These are phyloP conservation scores for Lepus europaeus DNA, from an alignment of 2,113 vertebrate genomes.

Conservation along the genomic window DNA sequence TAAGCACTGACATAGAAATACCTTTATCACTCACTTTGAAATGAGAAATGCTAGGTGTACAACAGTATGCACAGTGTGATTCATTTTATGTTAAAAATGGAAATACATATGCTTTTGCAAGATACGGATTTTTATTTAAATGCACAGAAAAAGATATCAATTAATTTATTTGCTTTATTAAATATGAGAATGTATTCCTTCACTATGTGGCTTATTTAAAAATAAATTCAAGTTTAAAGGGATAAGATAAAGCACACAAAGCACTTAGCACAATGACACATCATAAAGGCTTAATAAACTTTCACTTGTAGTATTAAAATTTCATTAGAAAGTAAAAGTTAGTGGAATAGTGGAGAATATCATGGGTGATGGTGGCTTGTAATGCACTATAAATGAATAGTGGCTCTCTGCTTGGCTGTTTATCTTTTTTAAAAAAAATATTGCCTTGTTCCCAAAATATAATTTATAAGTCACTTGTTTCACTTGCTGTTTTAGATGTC, in stretches of 20 bases:
- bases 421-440: conserved; percentile 53
- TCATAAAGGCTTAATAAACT: neutral
- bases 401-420: neutral
- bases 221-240: conserved; percentile 8
- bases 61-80: neutral
- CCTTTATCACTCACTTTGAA: neutral
- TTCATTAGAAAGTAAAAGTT: conserved; percentile 24
- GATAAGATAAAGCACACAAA: neutral
- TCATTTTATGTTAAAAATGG: neutral
- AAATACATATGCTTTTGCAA: conserved; percentile 20
- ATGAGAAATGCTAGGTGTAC: neutral
- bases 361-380: neutral
- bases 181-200: neutral
- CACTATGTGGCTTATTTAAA: conserved; percentile 11
- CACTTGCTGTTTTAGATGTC: neutral
- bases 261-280: neutral
- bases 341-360: neutral
- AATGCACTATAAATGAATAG: neutral
- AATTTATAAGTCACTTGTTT: neutral
- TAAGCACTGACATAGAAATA: neutral
- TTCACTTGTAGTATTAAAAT: conserved; percentile 2
- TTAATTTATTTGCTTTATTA: neutral
- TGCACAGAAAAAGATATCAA: neutral
- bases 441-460: neutral
- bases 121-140: neutral